These are phyloP conservation scores for Odontamblyopus lacepedii DNA, from an alignment of 2,797 vertebrate genomes.

Conservation along the genomic window DNA sequence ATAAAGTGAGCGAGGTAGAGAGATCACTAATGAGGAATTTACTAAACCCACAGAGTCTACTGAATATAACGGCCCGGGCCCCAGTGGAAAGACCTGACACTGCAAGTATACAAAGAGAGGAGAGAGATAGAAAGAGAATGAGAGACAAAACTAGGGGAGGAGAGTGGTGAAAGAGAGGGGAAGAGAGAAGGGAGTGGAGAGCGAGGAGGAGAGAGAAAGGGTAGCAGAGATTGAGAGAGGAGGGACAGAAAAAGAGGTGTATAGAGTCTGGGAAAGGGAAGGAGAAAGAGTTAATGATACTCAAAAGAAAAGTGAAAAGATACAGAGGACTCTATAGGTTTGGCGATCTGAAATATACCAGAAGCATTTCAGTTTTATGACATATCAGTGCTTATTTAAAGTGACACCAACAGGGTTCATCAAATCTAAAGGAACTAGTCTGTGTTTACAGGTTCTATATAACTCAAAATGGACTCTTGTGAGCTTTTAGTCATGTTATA, in stretches of 20 bases:
- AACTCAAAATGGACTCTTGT: no score
- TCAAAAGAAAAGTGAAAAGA: background rate
- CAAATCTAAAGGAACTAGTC: background rate
- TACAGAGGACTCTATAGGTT: background rate
- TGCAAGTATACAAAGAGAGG: slow-evolving; percentile 49
- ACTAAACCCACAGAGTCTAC: slow-evolving; percentile 72
- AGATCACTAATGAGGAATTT: slow-evolving; percentile 72
- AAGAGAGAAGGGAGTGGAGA: no score
- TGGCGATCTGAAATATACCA: background rate
- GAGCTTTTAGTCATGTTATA: no score
- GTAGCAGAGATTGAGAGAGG: background rate
- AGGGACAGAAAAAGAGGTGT: no score
- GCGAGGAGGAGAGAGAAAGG: background rate
- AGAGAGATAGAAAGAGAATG: slow-evolving; percentile 53
- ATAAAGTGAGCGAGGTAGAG: no score
- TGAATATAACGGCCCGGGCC: slow-evolving; percentile 67
- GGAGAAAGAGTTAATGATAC: no score
- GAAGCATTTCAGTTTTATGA: background rate
- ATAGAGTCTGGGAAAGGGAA: no score
- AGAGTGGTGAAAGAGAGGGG: no score
- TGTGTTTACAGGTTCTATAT: no score
- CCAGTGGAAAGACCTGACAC: slow-evolving; percentile 66
- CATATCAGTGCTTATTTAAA: background rate
- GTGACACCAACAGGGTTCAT: background rate
- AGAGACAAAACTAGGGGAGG: background rate